Evolutionary conservation across 2,888 invertebrate genomes (phyloP), one percentile per base, ranked within the genome.

Genomic region (Ennomos erosarius): DNA sequence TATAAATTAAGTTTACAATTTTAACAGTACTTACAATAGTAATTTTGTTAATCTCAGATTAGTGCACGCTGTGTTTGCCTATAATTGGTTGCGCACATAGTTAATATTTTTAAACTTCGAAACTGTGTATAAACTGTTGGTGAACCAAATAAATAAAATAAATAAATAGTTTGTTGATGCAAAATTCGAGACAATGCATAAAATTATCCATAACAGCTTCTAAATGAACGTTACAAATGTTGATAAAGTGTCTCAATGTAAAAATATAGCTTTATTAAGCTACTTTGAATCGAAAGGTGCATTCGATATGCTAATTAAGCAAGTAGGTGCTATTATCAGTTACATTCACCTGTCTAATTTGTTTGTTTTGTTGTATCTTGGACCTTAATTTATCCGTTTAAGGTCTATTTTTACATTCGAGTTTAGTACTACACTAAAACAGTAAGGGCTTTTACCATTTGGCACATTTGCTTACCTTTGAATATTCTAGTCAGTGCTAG

Each of bases 301-400:
- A 65, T 69, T 71, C 77, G 79, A 79, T 77, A 79, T 78, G 81
- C 79, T 82, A 87, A 88, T 87, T 86, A 85, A 82, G 82, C 55
- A 63, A 83, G 81, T 78, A 77, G 73, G 73, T 79, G 74, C 73
- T 76, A 76, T 74, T 59, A 78, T 77, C 80, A 81, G 81, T 81
- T 77, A 80, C 80, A 78, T 82, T 86, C 88, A 88, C 87, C 87
- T 88, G 89, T 72, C 69, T 65, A 65, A 69, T 71, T 73, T 68
- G 66, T 54, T 60, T 46, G 26, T 42, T 45, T 43, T 38, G 51
- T 56, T 0, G n/a, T 2, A 52, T 49, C 37, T 34, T 51, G 12
- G 67, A 56, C 73, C 70, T 64, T 82, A 78, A 6, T 26, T 26
- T 45, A 11, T 0, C 53, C 9, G 38, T 0, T 56, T 75, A 82